phyloP scores from a whole-genome alignment of 1,140 invertebrate genomes.

The Lanistes nyassanus region DNA sequence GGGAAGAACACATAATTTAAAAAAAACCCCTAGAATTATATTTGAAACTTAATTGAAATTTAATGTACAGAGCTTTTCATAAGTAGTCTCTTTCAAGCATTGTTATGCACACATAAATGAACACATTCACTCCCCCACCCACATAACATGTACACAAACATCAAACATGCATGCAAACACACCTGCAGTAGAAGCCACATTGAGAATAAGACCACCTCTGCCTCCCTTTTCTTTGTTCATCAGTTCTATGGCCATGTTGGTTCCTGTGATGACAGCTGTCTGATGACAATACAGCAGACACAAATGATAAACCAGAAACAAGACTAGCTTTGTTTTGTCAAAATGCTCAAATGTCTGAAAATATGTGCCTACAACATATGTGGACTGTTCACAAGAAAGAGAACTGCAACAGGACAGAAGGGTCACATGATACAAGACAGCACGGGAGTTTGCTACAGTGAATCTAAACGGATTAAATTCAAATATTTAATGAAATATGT shows the following conservation, averaged over 20 bases:
- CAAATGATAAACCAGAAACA: conserved; percentile 2
- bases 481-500: too few relatives aligned
- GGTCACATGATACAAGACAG: too few relatives aligned
- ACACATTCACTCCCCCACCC: neutral
- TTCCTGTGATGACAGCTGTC: conserved; percentile 44
- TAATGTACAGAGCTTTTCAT: too few relatives aligned
- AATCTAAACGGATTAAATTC: too few relatives aligned
- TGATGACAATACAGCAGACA: conserved; percentile 15
- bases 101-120: neutral
- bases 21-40: too few relatives aligned
- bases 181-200: conserved; percentile 47
- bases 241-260: conserved; percentile 34
- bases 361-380: neutral
- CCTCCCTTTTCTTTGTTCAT: conserved; percentile 39
- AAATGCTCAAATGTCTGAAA: neutral
- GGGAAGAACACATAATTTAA: too few relatives aligned
- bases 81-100: too few relatives aligned
- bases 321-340: neutral
- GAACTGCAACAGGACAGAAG: neutral
- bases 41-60: too few relatives aligned
- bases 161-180: too few relatives aligned
- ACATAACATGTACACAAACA: neutral
- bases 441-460: too few relatives aligned
- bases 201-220: conserved; percentile 41
- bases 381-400: neutral